Conservation (phyloP, 2,888 invertebrate species). For the Pelosia muscerda region DNA sequence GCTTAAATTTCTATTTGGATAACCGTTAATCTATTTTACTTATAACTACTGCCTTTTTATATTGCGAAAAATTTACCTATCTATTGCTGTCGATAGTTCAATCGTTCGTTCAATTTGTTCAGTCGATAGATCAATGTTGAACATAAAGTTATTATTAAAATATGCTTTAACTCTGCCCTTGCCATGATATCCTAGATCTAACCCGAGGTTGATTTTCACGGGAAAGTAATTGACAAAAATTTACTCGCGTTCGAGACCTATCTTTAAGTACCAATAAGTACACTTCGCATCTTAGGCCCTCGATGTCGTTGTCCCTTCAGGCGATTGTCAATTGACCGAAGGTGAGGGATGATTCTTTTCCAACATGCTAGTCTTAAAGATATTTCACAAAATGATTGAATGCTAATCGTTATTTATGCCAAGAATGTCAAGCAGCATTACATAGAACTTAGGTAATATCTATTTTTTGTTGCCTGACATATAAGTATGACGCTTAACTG, state of each 20-base stretch:
- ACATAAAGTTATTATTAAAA: background rate
- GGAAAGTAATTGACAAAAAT: no score
- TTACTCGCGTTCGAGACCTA: background rate
- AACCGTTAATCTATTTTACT: background rate
- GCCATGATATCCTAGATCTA: background rate
- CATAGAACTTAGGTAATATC: conserved; percentile 29
- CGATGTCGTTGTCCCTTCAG: background rate
- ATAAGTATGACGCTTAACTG: conserved; percentile 36
- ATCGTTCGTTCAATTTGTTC: no score
- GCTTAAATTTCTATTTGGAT: background rate
- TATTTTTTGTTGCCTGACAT: conserved; percentile 44
- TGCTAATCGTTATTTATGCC: conserved; percentile 8
- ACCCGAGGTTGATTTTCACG: no score
- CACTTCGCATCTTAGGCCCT: background rate
- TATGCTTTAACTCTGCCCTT: background rate
- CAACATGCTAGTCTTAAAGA: background rate
- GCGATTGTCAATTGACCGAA: background rate
- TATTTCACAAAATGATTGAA: background rate
- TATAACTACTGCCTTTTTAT: background rate
- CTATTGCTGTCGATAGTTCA: no score
- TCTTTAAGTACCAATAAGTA: background rate
- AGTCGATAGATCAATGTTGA: no score
- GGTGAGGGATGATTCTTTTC: background rate
- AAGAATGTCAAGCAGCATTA: conserved; percentile 14
- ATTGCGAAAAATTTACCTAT: no score